Evolutionary conservation across 1,140 invertebrate species (phyloP), one percentile per base, ranked within the genome.

Genomic region (Scaptodrosophila lebanonensis): DNA sequence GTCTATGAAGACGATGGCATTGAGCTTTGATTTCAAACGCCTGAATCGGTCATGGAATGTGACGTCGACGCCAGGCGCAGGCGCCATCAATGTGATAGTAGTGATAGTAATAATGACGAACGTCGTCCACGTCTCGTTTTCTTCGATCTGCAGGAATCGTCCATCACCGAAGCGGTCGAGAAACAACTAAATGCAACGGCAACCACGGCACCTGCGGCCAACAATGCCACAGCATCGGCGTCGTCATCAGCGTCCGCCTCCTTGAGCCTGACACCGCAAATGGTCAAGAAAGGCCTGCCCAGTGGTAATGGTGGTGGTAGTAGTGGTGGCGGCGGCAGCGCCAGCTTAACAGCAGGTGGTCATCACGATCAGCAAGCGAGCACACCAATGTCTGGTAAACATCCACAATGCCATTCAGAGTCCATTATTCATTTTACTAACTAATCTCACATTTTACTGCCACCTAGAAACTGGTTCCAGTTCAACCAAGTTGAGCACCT

Each of bases 151-250:
- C 82, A 87, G 85, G 85, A 87, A 87, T 87, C 86, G 75, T 87
- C 85, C 48, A 87, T 87, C 40, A 87, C 83, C 58, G 49, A 88
- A 93, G 94, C 96, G 88, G 95, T 96, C 43, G 94, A 95, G 88
- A 95, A 94, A 85, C 94, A 95, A 86, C 88, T 96, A 39, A 95
- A 89, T 91, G 91, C 75, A 88, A 89, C 77, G 47, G 72, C 75
- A 40, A 49, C 68, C 38, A 52, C 49, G 17, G 54, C 48, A 13
- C 38, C 48, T 16, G 58, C 11, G 16, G 36, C 47, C 13, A 32
- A 30, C 13, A 35, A 45, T 16, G 39, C 50, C 25, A 67, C 65
- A 47, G 56, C 71, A 60, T 77, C 72, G 32, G 66, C 71, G 2
- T 70, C 71, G 58, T 75, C 73, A 49, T 82, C 73, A 35, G 64